Evolutionary conservation across 2,113 vertebrate species (phyloP), one percentile per base, ranked within the genome.

Genomic region (Bos javanicus): DNA sequence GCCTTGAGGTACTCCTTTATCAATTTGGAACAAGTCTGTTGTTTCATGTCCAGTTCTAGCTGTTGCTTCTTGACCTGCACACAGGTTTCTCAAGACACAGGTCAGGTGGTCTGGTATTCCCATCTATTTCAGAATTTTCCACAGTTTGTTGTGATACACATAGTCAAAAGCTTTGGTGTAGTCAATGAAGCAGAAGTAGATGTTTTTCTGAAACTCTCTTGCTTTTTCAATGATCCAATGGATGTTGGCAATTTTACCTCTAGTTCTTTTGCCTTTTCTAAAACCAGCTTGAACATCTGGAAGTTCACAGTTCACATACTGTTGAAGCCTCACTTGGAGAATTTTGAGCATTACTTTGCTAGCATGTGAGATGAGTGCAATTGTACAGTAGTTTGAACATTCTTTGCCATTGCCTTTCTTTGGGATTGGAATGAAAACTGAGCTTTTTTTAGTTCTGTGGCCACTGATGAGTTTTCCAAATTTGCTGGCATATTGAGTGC

Each of bases 1-100:
- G 64, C 4, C 64, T 21, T 36, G 33, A 67, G 0, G 0, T 21
- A 67, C 64, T 67, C 1, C 17, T 67, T 36, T 36, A 1, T 1
- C n/a, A 1, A 36, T 67, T 36, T 67, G n/a, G 17, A 67, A 67
- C 17, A 8, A 67, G 4, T 21, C 64, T 67, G 17, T 19, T 67
- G 64, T 67, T 21, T 4, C 64, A 36, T 21, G 64, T 21, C 17
- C 33, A 67, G n/a, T 21, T 36, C 64, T 67, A 67, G 36, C 8
- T 67, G n/a, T 67, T 67, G 17, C 17, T 67, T 67, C 64, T 5
- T 67, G n/a, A 36, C n/a, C 17, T 36, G n/a, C 64, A 36, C 9
- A 67, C 64, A 36, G 64, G 0, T 67, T 67, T 36, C n/a, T 67
- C 33, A 67, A 67, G 64, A 67, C 4, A n/a, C n/a, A 11, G 4